These are phyloP conservation scores for Alethe castanea DNA, from an alignment of 2,113 vertebrate genomes.

Conservation along the genomic window DNA sequence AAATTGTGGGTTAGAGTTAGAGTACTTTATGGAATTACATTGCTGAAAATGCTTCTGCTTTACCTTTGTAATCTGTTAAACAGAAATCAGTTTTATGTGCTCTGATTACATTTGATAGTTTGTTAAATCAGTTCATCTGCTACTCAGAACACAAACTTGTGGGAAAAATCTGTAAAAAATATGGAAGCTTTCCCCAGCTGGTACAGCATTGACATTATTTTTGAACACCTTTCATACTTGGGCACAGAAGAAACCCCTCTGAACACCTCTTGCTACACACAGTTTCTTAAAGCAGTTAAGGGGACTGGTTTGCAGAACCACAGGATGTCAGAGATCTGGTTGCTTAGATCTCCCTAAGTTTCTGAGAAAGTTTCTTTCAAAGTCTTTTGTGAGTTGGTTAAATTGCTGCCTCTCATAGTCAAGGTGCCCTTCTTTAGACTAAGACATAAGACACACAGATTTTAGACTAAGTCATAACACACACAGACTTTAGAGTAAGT, in stretches of 20 bases:
- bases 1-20: neutral
- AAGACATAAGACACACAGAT: neutral
- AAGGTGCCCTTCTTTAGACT: neutral
- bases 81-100: neutral
- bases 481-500: neutral
- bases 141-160: neutral
- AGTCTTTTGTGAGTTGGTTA: neutral
- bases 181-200: neutral
- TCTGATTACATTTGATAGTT: fast-evolving
- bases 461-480: neutral
- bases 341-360: neutral
- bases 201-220: neutral
- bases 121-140: neutral
- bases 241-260: neutral
- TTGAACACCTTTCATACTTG: neutral
- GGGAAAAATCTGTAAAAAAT: neutral
- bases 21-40: neutral
- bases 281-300: neutral
- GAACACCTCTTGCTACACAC: neutral
- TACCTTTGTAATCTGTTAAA: neutral
- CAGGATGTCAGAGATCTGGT: neutral
- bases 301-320: neutral
- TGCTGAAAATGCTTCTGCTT: neutral
- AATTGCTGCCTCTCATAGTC: neutral
- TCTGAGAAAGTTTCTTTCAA: neutral